phyloP scores from a whole-genome alignment of 1,140 invertebrate genomes.

The Leptinotarsa texana region DNA sequence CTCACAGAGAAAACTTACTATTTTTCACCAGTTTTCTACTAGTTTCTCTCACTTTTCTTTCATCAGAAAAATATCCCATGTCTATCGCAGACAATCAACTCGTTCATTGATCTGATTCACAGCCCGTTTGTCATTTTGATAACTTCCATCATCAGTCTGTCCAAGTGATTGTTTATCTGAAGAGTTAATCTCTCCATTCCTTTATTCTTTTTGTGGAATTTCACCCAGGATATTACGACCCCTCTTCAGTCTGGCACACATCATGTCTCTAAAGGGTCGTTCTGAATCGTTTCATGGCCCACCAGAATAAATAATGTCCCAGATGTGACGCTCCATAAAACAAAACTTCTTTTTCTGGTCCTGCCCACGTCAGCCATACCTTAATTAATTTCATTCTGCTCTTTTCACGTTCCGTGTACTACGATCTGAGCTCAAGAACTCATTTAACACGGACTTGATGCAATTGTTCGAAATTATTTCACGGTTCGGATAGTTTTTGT shows the following conservation, averaged over 20 bases:
- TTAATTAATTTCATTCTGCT: constrained; percentile 23
- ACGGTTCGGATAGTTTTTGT: not conserved
- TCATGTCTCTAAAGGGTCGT: constrained; percentile 14
- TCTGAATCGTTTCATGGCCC: constrained; percentile 20
- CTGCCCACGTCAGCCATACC: constrained; percentile 19
- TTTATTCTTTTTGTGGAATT: too few species aligned
- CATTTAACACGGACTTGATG: constrained; percentile 17
- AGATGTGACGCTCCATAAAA: constrained; percentile 22
- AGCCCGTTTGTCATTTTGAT: too few species aligned
- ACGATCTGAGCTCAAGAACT: constrained; percentile 10
- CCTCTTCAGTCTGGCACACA: not conserved
- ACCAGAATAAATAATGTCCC: constrained; percentile 20
- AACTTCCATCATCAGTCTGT: too few species aligned
- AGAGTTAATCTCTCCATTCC: too few species aligned
- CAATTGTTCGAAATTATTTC: constrained; percentile 17
- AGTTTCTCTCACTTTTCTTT: too few species aligned
- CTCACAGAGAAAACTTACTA: too few species aligned
- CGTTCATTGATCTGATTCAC: too few species aligned
- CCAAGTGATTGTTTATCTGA: too few species aligned
- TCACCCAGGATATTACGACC: not conserved
- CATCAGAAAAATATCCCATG: too few species aligned
- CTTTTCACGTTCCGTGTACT: constrained; percentile 14
- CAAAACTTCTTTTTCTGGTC: constrained; percentile 22
- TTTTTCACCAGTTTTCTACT: too few species aligned
- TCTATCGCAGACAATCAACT: too few species aligned